These are phyloP conservation scores for Apodemia mormo DNA, from an alignment of 2,888 invertebrate species.

Conservation along the genomic window DNA sequence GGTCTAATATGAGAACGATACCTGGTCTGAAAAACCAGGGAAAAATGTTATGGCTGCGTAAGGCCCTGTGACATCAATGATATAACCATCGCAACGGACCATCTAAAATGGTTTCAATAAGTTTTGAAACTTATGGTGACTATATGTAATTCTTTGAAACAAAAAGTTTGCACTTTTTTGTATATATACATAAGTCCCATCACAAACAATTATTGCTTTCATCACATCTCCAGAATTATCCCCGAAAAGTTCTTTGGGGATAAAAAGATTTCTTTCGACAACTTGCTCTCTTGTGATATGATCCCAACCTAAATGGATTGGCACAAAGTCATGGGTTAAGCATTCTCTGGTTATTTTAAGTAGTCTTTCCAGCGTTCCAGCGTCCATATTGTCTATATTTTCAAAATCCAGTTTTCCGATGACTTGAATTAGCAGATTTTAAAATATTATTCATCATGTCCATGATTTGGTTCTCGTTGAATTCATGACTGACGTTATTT, in stretches of 20 bases:
- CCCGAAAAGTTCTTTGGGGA: constrained; percentile 20
- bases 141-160: constrained; percentile 35
- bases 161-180: constrained; percentile 35
- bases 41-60: constrained; percentile 28
- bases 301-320: constrained; percentile 30
- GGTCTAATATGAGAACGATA: constrained; percentile 2
- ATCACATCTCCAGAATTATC: constrained; percentile 20
- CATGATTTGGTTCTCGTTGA: constrained; percentile 15
- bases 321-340: constrained; percentile 30
- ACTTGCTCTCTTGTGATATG: constrained; percentile 31
- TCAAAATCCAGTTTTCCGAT: constrained; percentile 1
- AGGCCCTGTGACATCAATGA: constrained; percentile 31
- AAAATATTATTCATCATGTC: constrained; percentile 7
- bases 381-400: neutral
- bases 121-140: constrained; percentile 32
- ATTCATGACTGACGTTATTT: constrained; percentile 7
- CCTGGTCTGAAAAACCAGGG: constrained; percentile 17
- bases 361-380: constrained; percentile 65
- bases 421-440: neutral
- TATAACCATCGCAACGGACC: constrained; percentile 33
- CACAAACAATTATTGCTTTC: constrained; percentile 26
- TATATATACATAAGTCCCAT: constrained; percentile 36
- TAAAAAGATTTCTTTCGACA: constrained; percentile 27
- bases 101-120: constrained; percentile 32
- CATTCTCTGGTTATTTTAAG: constrained; percentile 41